Conservation (phyloP, 2,113 vertebrate species). For the Sciurus niger region DNA sequence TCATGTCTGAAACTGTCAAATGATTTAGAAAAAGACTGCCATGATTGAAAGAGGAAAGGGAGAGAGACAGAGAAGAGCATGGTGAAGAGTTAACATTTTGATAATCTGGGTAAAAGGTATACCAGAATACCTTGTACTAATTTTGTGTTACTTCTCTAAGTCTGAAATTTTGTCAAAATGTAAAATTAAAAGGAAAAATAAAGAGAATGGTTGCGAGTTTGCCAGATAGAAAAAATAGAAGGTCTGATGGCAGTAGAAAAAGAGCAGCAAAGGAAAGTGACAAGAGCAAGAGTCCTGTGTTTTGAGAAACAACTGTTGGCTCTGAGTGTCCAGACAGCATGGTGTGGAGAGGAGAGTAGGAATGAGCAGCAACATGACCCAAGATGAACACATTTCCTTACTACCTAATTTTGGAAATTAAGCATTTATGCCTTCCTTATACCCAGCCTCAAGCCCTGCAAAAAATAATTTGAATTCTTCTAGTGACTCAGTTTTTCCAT, state of each 20-base stretch:
- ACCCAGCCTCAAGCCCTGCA: neutral
- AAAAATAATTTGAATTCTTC: neutral
- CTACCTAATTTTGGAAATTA: neutral
- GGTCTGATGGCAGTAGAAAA: conserved; percentile 18
- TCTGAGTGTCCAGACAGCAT: neutral
- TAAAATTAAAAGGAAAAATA: conserved; percentile 8
- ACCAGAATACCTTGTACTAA: neutral
- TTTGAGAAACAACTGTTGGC: neutral
- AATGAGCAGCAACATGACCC: neutral
- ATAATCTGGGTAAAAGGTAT: neutral
- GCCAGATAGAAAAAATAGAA: neutral
- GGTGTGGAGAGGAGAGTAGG: neutral
- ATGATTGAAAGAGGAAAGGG: neutral
- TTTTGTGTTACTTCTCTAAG: conserved; percentile 37
- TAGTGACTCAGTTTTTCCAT: neutral
- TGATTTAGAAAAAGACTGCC: neutral
- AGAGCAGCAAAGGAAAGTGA: conserved; percentile 45
- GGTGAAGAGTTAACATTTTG: conserved; percentile 11
- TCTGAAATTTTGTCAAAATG: conserved; percentile 47
- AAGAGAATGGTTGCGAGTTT: neutral
- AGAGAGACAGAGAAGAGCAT: neutral
- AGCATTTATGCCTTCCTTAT: neutral
- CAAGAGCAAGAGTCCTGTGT: neutral
- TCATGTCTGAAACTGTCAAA: conserved; percentile 14
- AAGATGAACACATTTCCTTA: neutral